Percentiles rank a stretch among this genome's conserved stretches.
phyloP scores from a whole-genome alignment of 2,797 vertebrate species.

The Pseudomugil gertrudae region DNA sequence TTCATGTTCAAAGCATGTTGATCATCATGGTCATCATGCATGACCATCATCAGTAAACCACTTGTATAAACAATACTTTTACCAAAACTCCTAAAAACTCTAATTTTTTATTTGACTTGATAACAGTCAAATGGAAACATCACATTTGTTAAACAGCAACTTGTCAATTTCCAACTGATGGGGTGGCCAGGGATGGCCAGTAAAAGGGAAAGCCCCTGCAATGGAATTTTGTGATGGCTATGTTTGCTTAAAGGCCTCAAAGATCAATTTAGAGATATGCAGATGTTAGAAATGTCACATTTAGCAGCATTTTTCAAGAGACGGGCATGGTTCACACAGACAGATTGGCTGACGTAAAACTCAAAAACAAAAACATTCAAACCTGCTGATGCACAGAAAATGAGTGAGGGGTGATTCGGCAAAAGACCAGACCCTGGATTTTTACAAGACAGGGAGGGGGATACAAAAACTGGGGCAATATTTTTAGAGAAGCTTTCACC shows the following conservation, averaged over 20 bases:
- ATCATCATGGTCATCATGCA: too few species aligned
- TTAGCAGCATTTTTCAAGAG: neutral
- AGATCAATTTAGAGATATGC: neutral
- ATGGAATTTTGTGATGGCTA: neutral
- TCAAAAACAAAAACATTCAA: constrained; percentile 11
- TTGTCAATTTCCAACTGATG: constrained; percentile 5
- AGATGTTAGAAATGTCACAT: neutral
- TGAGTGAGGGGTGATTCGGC: constrained; percentile 66
- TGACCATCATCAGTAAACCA: neutral
- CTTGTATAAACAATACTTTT: neutral
- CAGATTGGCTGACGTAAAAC: neutral
- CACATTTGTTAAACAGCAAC: constrained; percentile 16
- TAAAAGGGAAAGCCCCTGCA: neutral
- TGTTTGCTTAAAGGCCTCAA: constrained; percentile 10
- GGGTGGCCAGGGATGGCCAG: neutral
- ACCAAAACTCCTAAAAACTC: neutral
- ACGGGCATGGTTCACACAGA: constrained; percentile 7
- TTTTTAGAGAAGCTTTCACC: constrained; percentile 74
- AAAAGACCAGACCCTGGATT: constrained; percentile 23
- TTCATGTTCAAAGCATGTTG: neutral
- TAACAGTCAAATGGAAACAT: constrained; percentile 4
- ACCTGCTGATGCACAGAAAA: constrained; percentile 44
- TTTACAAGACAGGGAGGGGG: constrained; percentile 17
- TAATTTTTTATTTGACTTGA: constrained; percentile 9
- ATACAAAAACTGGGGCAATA: constrained; percentile 72